Base-by-base conservation (phyloP, 2,113 vertebrate genomes). In the Morone saxatilis region DNA sequence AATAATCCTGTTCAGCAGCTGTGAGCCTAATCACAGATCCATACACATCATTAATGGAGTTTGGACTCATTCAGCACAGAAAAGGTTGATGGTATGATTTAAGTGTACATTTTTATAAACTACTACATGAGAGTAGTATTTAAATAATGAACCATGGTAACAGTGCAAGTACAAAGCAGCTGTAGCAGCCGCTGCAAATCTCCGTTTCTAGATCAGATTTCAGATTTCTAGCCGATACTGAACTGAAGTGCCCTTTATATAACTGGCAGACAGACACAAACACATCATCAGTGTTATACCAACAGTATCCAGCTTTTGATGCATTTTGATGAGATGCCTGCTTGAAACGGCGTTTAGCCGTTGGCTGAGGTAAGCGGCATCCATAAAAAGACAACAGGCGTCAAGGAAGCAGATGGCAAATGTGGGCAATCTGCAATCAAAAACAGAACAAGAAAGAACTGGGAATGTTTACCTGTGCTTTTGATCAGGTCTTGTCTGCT, bases 1-100 rank as follows among this genome's bases (percentile, higher is more conserved):
- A 83, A 51, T 83, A 75, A 92, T 92, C 85, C 71, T 82, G 47
- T 80, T 68, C 59, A 66, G 74, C 63, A 80, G 87, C 83, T 82
- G 75, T 36, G 59, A 80, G 68, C 45, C 17, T 78, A 56, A 84
- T 80, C 65, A 71, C 45, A 69, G 70, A 86, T 84, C 65, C 67
- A 82, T 59, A 80, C 76, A 74, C 71, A 51, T 31, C 41, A 72
- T 36, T 66, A 62, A 65, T 54, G n/a, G 19, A 76, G 57, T 13
- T 73, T 76, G 36, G 54, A 69, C 62, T 77, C 41, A 75, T 68
- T 78, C 54, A 79, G 25, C 11, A 60, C 74, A 43, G 41, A 56
- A 65, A 66, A 40, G 5, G 19, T 47, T 56, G 17, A 62, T 8
- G 4, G 1, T 50, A 40, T 51, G 22, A 41, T 31, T 57, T 63